A percentile compares a stretch with the other conserved stretches of the same genome.
These are phyloP conservation scores for Sardina pilchardus DNA, from an alignment of 2,113 vertebrate species.

Conservation along the genomic window DNA sequence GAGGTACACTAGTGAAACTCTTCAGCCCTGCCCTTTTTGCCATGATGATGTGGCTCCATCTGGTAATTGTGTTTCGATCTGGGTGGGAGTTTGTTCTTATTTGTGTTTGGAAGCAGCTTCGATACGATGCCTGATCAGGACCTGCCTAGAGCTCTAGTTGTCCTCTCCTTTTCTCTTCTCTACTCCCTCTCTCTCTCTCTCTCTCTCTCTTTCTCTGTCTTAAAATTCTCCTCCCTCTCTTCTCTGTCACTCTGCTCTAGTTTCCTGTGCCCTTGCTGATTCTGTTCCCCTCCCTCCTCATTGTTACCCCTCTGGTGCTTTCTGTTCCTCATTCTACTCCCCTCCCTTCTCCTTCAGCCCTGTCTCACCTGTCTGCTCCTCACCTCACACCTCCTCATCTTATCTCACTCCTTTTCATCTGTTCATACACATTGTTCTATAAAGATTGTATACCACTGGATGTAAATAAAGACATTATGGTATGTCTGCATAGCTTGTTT, in stretches of 20 bases:
- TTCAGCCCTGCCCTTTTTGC: conserved; percentile 33
- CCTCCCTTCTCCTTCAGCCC: not conserved
- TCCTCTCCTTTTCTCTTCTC: not conserved
- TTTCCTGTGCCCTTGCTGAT: not conserved
- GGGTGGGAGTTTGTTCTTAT: conserved; percentile 52
- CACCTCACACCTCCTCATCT: not conserved
- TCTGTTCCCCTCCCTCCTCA: not conserved
- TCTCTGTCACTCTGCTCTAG: not conserved
- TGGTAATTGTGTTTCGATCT: conserved; percentile 60
- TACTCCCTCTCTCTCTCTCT: not conserved
- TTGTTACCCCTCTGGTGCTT: not conserved
- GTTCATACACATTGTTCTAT: conserved; percentile 48
- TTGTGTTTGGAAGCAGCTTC: conserved; percentile 48
- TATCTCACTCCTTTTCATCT: not conserved
- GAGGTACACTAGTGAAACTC: conserved; percentile 11
- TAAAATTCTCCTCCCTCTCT: conserved; percentile 50
- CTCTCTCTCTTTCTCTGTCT: conserved; percentile 6
- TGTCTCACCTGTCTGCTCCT: not conserved
- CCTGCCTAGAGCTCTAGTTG: not conserved
- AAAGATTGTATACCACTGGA: not conserved
- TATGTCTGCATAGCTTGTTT: not conserved
- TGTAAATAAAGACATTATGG: not conserved
- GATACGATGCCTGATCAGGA: not conserved
- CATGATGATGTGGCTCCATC: conserved; percentile 35
- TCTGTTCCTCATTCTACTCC: not conserved